Base-by-base conservation (phyloP, 2,797 vertebrate genomes). In the Craterocephalus amniculus region DNA sequence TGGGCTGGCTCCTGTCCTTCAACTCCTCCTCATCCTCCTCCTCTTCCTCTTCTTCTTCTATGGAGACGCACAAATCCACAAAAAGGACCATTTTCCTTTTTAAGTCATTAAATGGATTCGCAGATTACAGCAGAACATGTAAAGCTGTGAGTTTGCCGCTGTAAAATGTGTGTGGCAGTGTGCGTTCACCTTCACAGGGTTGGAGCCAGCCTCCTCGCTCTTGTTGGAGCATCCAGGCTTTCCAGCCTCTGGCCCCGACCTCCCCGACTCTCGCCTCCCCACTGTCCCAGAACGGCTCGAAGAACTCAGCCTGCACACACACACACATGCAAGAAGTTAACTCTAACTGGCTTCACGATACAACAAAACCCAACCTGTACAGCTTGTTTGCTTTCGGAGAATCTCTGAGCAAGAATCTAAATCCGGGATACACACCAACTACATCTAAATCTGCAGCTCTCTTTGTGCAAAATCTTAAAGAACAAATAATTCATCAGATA, bases 261-360 rank as follows among this genome's bases (percentile, higher is more conserved):
- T 99, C 98, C 65, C 98, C 97, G 31, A 97, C 91, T 45, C 97
- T 94, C 7, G 96, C 95, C 79, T 99, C 98, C 57, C 96, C 97
- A 0, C 98, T 98, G 88, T 99, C 98, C 98, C 98, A 99, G 69
- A 99, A 99, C 0, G 98, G 95, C 88, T 99, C 98, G 81, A 99
- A 99, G 92, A 99, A 99, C 38, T 99, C 97, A 29, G 95, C 95
- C 98, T 99, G 70, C 32, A 31, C 27, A 74, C 12, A 31, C 27
- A 74, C 12, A 66, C 26, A 12, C 18, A 35, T 40, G 38, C 38
- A 40, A 40, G 14, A 40, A 40, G 38, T 40, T 5, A 40, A 40
- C 38, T 40, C 18, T n/a, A n/a, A 40, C 4, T 40, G 14, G 16
- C 38, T 40, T 40, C 6, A 40, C 8, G n/a, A n/a, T n/a, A n/a